Evolutionary conservation across 2,113 vertebrate genomes (phyloP), one percentile per base, ranked within the genome.

Genomic region (Conger conger): DNA sequence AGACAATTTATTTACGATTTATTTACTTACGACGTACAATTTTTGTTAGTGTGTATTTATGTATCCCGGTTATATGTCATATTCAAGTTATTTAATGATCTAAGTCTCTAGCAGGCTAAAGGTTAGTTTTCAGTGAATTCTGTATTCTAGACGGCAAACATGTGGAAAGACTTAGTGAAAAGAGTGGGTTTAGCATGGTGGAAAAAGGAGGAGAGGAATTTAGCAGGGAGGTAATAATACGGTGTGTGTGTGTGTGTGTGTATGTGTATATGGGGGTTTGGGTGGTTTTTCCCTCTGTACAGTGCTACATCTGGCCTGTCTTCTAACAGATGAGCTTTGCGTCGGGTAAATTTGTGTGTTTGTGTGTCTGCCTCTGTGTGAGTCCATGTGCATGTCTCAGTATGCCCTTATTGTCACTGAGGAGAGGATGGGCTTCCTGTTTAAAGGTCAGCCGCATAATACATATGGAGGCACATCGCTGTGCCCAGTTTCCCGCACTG

Each of bases 211-310:
- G 35, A 38, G 17, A 37, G 76, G 76, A 20, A 17, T 16, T 35
- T 35, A 36, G n/a, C 73, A 76, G 73, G n/a, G 23, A 20, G 35
- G 3, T 73, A 2, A 13, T 30, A 33, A 33, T 73, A 33, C 23
- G 60, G 77, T 40, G 35, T 63, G 76, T 80, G 77, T 80, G 76
- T 76, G 50, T 60, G 83, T 45, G 57, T 37, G 54, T 81, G 27
- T 50, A 38, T 50, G 33, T 20, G 18, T 68, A 16, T 37, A 50
- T 37, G 54, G 27, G 30, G 13, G 33, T 3, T 50, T 40, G 50
- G 15, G 68, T 27, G 9, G 68, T 33, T 0, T 30, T 18, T 54
- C 15, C 15, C 45, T 81, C 80, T 6, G 20, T 33, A 54, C 5
- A 35, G 80, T 53, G 50, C 80, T 33, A 11, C 3, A 30, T n/a